Conservation (phyloP, 2,888 invertebrate genomes). For the Netelia virgata region DNA sequence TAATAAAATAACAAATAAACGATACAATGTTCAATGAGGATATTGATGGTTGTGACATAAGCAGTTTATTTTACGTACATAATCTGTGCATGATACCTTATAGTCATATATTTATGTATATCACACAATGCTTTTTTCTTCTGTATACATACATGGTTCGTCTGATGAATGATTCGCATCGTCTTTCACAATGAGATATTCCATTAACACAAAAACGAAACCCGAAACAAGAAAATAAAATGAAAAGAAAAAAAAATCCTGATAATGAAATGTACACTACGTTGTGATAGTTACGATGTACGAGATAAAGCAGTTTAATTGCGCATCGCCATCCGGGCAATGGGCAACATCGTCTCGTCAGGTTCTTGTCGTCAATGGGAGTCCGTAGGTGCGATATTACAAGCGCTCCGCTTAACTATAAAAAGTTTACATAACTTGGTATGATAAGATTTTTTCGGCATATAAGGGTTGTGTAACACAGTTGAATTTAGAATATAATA, state of each 20-base stretch:
- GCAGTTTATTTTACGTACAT: conserved; percentile 69
- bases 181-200: conserved; percentile 28
- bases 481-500: conserved; percentile 29
- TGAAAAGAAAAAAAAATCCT: conserved; percentile 20
- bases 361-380: conserved; percentile 55
- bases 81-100: conserved; percentile 64
- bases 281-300: conserved; percentile 48
- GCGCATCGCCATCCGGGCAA: conserved; percentile 36
- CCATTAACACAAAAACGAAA: background rate
- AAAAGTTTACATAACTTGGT: conserved; percentile 47
- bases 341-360: conserved; percentile 56
- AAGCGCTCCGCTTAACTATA: conserved; percentile 51
- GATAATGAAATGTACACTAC: conserved; percentile 40
- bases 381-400: conserved; percentile 51
- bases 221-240: background rate
- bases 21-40: background rate
- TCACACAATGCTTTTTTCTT: conserved; percentile 65
- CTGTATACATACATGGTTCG: conserved; percentile 42
- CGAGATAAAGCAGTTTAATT: conserved; percentile 10
- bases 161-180: conserved; percentile 41
- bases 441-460: conserved; percentile 10
- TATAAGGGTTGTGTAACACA: conserved; percentile 31
- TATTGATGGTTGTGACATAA: conserved; percentile 52
- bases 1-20: conserved; percentile 48
- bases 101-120: conserved; percentile 56